Evolutionary conservation across 2,888 invertebrate genomes (phyloP).

Genomic region (Spodoptera littoralis): DNA sequence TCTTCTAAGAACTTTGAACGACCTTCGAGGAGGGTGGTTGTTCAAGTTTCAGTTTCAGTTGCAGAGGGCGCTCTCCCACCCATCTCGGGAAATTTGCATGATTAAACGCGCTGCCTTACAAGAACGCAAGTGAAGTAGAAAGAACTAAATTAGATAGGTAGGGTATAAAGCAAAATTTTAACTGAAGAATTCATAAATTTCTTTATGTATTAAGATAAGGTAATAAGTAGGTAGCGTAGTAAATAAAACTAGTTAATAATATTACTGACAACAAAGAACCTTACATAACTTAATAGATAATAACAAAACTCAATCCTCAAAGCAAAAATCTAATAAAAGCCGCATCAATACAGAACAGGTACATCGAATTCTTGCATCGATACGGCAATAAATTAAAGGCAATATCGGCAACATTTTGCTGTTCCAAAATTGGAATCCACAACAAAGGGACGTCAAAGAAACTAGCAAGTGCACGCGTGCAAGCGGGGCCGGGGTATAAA

Average conservation of each 20-base stretch:
- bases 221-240: too few relatives aligned
- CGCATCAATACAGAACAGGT: slow-evolving; percentile 6
- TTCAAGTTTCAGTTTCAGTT: slow-evolving; percentile 83
- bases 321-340: slow-evolving; percentile 13
- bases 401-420: slow-evolving; percentile 63
- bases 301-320: slow-evolving; percentile 5
- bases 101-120: slow-evolving; percentile 79
- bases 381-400: slow-evolving; percentile 58
- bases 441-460: slow-evolving; percentile 87
- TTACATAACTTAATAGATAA: too few relatives aligned
- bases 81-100: slow-evolving; percentile 84
- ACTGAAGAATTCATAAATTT: slow-evolving; percentile 3
- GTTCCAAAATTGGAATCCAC: slow-evolving; percentile 85
- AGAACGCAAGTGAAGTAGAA: slow-evolving; percentile 58
- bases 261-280: background rate
- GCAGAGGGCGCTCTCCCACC: slow-evolving; percentile 75
- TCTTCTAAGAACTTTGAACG: slow-evolving; percentile 84
- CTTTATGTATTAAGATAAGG: background rate
- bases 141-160: slow-evolving; percentile 54
- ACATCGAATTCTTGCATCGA: slow-evolving; percentile 33
- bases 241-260: too few relatives aligned
- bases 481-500: slow-evolving; percentile 78
- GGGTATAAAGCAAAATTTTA: slow-evolving; percentile 26
- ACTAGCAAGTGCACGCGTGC: slow-evolving; percentile 87
- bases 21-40: slow-evolving; percentile 82